Evolutionary conservation across 2,797 vertebrate species (phyloP).

Genomic region (Ara ararauna): DNA sequence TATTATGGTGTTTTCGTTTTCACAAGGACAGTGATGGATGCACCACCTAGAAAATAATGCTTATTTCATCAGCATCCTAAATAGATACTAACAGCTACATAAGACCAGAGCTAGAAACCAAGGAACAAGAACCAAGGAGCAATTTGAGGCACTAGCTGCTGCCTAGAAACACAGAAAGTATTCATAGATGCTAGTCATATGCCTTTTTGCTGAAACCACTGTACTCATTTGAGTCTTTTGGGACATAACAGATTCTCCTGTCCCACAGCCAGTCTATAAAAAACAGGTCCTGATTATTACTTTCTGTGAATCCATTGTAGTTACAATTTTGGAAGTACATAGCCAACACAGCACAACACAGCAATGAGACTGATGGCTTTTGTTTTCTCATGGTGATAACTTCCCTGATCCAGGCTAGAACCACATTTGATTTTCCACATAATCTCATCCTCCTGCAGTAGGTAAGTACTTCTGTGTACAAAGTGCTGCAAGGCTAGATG

Average conservation of each 20-base stretch:
- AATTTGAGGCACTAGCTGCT: neutral
- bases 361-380: neutral
- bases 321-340: neutral
- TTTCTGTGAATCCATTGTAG: neutral
- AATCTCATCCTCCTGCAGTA: neutral
- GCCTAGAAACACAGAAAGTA: neutral
- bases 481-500: neutral
- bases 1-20: neutral
- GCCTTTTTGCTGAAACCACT: neutral
- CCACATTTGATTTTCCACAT: neutral
- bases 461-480: neutral
- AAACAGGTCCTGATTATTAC: neutral
- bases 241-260: neutral
- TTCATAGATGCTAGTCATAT: neutral
- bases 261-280: neutral
- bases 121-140: neutral
- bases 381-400: neutral
- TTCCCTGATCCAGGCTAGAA: neutral
- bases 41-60: neutral
- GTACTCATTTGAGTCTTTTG: accelerated
- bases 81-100: neutral
- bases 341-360: neutral
- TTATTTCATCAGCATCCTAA: neutral
- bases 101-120: neutral
- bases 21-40: neutral